Percentiles rank a stretch among this genome's conserved stretches.
These are phyloP conservation scores for Rosalia funebris DNA, from an alignment of 2,888 invertebrate genomes.

Conservation along the genomic window DNA sequence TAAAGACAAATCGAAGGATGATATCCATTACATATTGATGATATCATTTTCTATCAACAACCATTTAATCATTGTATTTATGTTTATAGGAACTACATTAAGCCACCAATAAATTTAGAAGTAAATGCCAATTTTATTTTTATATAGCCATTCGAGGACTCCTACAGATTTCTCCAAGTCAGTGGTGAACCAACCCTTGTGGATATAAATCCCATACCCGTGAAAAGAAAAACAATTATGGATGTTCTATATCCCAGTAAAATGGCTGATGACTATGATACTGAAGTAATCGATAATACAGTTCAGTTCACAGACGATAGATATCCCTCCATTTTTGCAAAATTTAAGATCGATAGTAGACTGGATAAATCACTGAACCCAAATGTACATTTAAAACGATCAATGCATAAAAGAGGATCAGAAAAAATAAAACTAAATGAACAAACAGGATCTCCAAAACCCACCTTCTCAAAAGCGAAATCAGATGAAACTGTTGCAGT, in stretches of 20 bases:
- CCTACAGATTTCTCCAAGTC: conserved; percentile 49
- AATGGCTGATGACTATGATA: conserved; percentile 32
- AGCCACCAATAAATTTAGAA: no score
- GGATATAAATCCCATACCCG: conserved; percentile 42
- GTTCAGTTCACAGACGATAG: conserved; percentile 40
- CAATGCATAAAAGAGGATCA: conserved; percentile 37
- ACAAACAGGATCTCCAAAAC: conserved; percentile 21
- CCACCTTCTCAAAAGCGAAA: conserved; percentile 30
- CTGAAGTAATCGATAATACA: conserved; percentile 19
- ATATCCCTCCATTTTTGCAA: conserved; percentile 52
- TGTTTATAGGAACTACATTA: no score
- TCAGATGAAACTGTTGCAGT: conserved; percentile 41
- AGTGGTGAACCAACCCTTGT: conserved; percentile 46
- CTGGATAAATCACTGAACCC: conserved; percentile 39
- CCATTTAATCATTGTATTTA: no score
- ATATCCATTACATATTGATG: no score
- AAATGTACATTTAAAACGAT: conserved; percentile 28
- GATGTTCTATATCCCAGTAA: conserved; percentile 36
- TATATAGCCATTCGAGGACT: conserved; percentile 49
- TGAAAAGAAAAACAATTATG: conserved; percentile 33
- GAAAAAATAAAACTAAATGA: conserved; percentile 10
- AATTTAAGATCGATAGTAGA: conserved; percentile 52
- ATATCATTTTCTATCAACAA: no score
- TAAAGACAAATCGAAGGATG: no score
- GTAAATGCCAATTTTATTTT: no score